phyloP scores from a whole-genome alignment of 2,113 vertebrate species.

The Rostratula benghalensis region DNA sequence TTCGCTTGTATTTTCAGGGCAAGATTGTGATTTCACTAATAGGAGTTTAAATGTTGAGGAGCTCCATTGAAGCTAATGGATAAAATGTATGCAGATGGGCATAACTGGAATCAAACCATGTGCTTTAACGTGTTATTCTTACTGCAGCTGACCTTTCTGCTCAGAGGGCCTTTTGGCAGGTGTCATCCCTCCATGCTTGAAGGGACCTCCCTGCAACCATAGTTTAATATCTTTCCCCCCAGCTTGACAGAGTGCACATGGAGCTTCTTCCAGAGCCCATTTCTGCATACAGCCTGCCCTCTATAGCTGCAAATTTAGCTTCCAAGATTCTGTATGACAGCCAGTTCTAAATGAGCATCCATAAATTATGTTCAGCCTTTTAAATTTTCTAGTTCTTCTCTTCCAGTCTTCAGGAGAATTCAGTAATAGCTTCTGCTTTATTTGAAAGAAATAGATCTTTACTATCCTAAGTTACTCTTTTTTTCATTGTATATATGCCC shows the following conservation, averaged over 20 bases:
- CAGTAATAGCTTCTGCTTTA: conserved; percentile 39
- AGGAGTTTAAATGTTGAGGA: not conserved
- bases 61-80: not conserved
- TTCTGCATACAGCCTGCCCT: not conserved
- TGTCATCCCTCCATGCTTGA: not conserved
- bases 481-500: not conserved
- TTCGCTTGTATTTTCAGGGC: not conserved
- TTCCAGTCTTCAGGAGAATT: not conserved
- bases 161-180: not conserved
- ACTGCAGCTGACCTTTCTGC: not conserved
- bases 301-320: conserved; percentile 26
- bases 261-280: not conserved
- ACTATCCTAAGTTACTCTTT: conserved; percentile 21
- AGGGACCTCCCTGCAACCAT: not conserved
- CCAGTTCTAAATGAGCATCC: conserved; percentile 19
- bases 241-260: not conserved
- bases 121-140: not conserved
- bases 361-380: conserved; percentile 49
- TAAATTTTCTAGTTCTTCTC: conserved; percentile 39
- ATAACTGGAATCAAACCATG: not conserved
- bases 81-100: not conserved
- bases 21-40: not conserved
- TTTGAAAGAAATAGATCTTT: conserved; percentile 47
- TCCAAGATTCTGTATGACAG: not conserved
- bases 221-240: not conserved